These are phyloP conservation scores for Melanophora roralis DNA, from an alignment of 2,888 invertebrate genomes.

Conservation along the genomic window DNA sequence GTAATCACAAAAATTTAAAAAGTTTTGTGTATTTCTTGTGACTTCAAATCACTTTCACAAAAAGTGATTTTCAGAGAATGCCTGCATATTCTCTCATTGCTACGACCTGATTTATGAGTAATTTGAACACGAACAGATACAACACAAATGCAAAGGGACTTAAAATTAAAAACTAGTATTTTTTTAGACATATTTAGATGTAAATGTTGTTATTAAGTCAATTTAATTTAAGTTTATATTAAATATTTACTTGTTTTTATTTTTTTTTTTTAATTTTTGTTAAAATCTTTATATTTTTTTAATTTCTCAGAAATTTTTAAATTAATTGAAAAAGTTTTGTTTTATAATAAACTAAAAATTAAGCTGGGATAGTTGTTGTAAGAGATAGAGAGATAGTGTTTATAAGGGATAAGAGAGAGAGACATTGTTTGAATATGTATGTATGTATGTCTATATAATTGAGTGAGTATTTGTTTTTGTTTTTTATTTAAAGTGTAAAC, in stretches of 20 bases:
- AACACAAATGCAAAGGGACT: slow-evolving; percentile 7
- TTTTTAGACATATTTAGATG: neutral
- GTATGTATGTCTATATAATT: neutral
- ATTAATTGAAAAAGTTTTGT: slow-evolving; percentile 25
- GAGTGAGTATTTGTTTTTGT: neutral
- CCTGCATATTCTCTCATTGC: too few species aligned
- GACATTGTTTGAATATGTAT: neutral
- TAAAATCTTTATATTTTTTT: slow-evolving; percentile 31
- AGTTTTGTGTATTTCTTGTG: too few species aligned
- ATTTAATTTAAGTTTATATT: slow-evolving; percentile 54
- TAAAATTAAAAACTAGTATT: slow-evolving; percentile 38
- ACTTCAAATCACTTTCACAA: too few species aligned
- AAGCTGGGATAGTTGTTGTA: slow-evolving; percentile 7
- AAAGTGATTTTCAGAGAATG: too few species aligned
- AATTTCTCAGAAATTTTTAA: slow-evolving; percentile 27
- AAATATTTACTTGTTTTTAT: slow-evolving; percentile 44
- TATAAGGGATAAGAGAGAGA: neutral
- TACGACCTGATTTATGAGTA: too few species aligned
- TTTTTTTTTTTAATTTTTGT: slow-evolving; percentile 18
- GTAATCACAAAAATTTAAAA: too few species aligned
- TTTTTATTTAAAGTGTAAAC: slow-evolving; percentile 11
- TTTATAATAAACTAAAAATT: slow-evolving; percentile 16
- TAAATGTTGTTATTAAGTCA: slow-evolving; percentile 37
- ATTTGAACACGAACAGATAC: neutral
- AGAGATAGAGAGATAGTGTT: neutral